Conservation (phyloP, 2,113 vertebrate species). For the Numida meleagris region DNA sequence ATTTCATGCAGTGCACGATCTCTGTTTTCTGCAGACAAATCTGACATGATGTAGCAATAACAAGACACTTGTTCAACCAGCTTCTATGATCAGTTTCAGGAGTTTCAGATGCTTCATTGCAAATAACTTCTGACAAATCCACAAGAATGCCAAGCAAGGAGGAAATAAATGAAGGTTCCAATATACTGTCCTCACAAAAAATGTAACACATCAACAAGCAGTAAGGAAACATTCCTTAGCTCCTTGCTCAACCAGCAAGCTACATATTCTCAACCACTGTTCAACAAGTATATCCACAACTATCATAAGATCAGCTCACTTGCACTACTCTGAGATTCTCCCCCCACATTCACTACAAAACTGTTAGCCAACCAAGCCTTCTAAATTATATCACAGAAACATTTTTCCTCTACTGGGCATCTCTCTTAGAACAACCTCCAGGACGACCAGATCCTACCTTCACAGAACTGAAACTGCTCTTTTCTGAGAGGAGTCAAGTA, state of each 20-base stretch:
- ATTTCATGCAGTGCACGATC: not conserved
- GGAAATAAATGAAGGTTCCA: not conserved
- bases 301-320: not conserved
- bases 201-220: not conserved
- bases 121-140: conserved; percentile 7
- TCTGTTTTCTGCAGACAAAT: conserved; percentile 24
- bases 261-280: not conserved
- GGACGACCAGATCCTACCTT: not conserved
- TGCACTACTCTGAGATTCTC: not conserved
- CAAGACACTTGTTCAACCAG: not conserved
- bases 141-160: not conserved
- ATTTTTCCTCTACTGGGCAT: not conserved
- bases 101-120: not conserved
- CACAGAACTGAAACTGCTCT: not conserved
- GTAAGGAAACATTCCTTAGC: not conserved
- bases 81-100: not conserved
- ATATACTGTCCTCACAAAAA: not conserved
- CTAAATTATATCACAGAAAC: not conserved
- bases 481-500: conserved; percentile 6
- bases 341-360: not conserved
- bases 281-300: not conserved
- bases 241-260: not conserved
- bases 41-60: not conserved
- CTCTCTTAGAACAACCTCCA: not conserved
- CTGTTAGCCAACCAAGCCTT: not conserved